Conservation (phyloP, 2,888 invertebrate genomes). For the Cantharis nigra region DNA sequence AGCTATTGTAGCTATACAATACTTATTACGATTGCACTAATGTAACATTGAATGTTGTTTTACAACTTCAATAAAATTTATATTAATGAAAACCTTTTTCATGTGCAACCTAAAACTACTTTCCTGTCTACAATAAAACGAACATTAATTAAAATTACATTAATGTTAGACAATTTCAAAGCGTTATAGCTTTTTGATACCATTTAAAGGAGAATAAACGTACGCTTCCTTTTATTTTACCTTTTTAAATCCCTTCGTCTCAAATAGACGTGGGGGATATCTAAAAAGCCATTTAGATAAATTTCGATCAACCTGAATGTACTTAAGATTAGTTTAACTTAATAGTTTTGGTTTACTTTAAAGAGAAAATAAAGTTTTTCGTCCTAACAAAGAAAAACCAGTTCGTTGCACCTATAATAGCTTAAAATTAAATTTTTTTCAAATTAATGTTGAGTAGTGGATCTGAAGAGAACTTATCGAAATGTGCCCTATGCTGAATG, state of each 20-base stretch:
- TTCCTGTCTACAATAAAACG: neutral
- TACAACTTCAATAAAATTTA: conserved; percentile 13
- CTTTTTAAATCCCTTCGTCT: neutral
- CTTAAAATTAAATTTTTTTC: neutral
- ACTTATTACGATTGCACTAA: conserved; percentile 16
- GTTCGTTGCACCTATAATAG: neutral
- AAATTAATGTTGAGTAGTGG: neutral
- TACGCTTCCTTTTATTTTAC: neutral
- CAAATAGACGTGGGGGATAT: neutral
- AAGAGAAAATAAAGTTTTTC: neutral
- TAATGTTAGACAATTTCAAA: neutral
- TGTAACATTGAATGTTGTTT: conserved; percentile 13
- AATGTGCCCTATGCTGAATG: neutral
- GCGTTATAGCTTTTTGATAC: neutral
- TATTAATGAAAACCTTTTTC: neutral
- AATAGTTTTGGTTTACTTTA: neutral
- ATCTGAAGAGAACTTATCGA: neutral
- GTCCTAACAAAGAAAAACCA: neutral
- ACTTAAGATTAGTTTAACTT: neutral
- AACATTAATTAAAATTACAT: neutral
- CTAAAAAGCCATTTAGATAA: neutral
- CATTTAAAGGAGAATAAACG: neutral
- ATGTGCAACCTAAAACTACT: neutral
- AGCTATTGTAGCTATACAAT: conserved; percentile 22
- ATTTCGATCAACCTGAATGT: neutral